phyloP scores from a whole-genome alignment of 2,797 vertebrate genomes.

The Hydrophis major region DNA sequence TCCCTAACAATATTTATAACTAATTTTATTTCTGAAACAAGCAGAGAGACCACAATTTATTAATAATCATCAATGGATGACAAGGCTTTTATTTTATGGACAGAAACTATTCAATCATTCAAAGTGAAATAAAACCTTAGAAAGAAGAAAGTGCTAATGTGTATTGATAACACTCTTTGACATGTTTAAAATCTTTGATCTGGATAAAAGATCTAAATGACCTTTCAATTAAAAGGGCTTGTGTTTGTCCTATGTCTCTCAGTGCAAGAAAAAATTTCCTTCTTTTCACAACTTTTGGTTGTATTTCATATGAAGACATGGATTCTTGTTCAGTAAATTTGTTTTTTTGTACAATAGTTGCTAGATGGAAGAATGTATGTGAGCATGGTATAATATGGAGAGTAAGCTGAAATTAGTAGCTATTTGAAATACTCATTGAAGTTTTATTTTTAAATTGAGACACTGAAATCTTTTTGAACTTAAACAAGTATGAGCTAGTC shows the following conservation, averaged over 20 bases:
- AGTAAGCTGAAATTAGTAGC: background rate
- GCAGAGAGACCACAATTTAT: conserved; percentile 45
- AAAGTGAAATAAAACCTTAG: conserved; percentile 64
- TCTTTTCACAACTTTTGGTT: background rate
- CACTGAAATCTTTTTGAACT: background rate
- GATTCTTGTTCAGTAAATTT: background rate
- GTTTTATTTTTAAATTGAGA: background rate
- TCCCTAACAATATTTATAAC: conserved; percentile 21
- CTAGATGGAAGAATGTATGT: background rate
- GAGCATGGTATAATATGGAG: background rate
- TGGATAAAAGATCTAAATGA: background rate
- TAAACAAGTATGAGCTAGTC: background rate
- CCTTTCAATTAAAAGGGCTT: background rate
- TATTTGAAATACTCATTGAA: background rate
- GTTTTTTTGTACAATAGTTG: background rate
- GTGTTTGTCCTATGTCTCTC: background rate
- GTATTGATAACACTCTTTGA: conserved; percentile 22
- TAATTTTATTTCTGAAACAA: conserved; percentile 58
- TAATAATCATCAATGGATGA: conserved; percentile 54
- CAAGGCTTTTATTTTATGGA: conserved; percentile 52
- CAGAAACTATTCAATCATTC: conserved; percentile 60
- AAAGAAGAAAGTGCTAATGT: conserved; percentile 44
- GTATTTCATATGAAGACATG: background rate
- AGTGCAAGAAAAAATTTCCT: background rate
- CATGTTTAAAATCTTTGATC: background rate